phyloP scores from a whole-genome alignment of 2,888 invertebrate species.

The Cephus sareptanus region DNA sequence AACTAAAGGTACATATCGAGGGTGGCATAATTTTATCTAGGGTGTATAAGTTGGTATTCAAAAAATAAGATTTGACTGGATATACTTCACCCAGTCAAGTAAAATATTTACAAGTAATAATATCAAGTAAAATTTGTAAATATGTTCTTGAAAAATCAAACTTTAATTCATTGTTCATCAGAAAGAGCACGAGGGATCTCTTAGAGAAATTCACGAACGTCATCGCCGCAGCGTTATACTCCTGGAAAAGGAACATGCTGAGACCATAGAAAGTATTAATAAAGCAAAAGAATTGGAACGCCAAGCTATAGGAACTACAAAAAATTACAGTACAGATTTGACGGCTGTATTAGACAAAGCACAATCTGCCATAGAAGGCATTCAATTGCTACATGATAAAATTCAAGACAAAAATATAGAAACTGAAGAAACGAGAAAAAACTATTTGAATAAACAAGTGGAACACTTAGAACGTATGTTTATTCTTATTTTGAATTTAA shows the following conservation, averaged over 20 bases:
- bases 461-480: conserved; percentile 50
- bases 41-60: neutral
- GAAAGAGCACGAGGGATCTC: conserved; percentile 40
- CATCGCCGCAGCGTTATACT: conserved; percentile 48
- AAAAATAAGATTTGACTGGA: neutral
- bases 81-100: neutral
- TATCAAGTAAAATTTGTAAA: too few relatives aligned
- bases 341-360: conserved; percentile 50
- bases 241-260: conserved; percentile 52
- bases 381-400: conserved; percentile 44
- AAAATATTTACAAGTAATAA: neutral
- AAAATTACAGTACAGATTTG: conserved; percentile 46
- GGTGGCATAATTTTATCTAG: neutral
- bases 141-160: neutral
- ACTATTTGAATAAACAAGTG: conserved; percentile 46
- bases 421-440: conserved; percentile 37
- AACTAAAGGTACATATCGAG: conserved; percentile 39
- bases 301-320: conserved; percentile 46
- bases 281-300: conserved; percentile 54
- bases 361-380: conserved; percentile 42
- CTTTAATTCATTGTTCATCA: conserved; percentile 22
- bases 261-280: conserved; percentile 53
- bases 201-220: conserved; percentile 48
- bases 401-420: conserved; percentile 42
- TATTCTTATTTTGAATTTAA: conserved; percentile 9